These are phyloP conservation scores for Oxyruncus cristatus DNA, from an alignment of 2,113 vertebrate genomes.

Conservation along the genomic window DNA sequence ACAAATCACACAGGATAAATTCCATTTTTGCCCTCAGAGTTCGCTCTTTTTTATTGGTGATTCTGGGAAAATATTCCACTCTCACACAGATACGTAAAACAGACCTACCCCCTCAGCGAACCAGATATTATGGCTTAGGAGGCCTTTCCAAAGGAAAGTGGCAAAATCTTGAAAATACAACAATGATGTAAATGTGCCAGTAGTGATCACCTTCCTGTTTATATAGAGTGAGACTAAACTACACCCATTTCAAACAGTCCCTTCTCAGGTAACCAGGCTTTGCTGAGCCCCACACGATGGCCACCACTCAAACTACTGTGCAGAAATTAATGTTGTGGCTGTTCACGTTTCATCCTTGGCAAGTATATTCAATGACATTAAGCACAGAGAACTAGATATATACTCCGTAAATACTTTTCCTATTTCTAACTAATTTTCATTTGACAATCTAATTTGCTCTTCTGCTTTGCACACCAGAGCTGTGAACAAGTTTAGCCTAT, in stretches of 20 bases:
- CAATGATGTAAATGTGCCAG: not conserved
- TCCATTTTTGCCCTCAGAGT: not conserved
- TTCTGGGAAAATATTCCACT: not conserved
- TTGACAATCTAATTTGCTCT: constrained; percentile 26
- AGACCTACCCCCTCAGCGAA: not conserved
- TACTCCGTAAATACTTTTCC: not conserved
- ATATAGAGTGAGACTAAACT: not conserved
- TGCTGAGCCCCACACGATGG: not conserved
- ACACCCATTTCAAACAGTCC: not conserved
- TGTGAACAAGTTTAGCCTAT: not conserved
- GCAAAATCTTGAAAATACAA: not conserved
- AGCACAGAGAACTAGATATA: not conserved
- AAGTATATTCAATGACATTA: not conserved
- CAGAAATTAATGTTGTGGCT: not conserved
- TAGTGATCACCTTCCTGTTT: not conserved
- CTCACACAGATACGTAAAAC: not conserved
- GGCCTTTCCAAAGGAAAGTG: not conserved
- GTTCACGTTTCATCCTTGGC: not conserved
- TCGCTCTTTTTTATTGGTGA: not conserved
- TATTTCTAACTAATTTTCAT: constrained; percentile 1
- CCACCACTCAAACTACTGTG: not conserved
- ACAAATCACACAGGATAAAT: not conserved
- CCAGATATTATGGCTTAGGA: not conserved
- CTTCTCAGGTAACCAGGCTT: not conserved
- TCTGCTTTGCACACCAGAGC: constrained; percentile 15